Percentiles rank a stretch among this genome's conserved stretches.
phyloP scores from a whole-genome alignment of 2,113 vertebrate species.

The Synchiropus splendidus region DNA sequence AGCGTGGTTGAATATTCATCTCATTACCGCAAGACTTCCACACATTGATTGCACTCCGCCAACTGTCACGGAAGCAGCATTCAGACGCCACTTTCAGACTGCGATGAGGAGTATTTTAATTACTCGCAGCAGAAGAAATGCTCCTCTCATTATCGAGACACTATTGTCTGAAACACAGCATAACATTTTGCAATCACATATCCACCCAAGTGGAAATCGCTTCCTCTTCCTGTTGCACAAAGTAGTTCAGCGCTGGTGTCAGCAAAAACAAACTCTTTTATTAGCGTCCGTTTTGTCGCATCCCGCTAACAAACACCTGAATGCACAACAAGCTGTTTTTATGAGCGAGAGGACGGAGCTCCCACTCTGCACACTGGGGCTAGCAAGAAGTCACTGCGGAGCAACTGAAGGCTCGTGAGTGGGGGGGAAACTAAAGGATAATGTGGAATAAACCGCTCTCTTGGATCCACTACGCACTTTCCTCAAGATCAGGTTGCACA shows the following conservation, averaged over 20 bases:
- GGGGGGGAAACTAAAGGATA: constrained; percentile 1
- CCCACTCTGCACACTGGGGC: constrained; percentile 23
- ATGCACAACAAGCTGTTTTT: constrained; percentile 23
- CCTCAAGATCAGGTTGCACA: constrained; percentile 11
- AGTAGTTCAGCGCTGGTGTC: constrained; percentile 10
- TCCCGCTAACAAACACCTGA: constrained; percentile 25
- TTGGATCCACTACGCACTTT: constrained; percentile 2
- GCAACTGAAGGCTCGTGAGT: constrained; percentile 8
- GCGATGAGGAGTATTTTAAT: constrained; percentile 5
- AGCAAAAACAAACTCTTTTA: constrained; percentile 26
- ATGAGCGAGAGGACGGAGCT: constrained; percentile 17
- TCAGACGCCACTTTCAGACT: constrained; percentile 16
- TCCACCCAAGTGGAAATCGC: not conserved
- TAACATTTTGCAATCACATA: not conserved
- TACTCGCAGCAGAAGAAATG: not conserved
- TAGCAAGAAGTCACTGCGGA: constrained; percentile 15
- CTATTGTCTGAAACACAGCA: not conserved
- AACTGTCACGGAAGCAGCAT: constrained; percentile 12
- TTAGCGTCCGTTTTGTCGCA: constrained; percentile 25
- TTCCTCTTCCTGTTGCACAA: constrained; percentile 3
- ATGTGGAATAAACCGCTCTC: constrained; percentile 25
- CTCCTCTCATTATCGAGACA: constrained; percentile 1
- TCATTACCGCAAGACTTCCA: constrained; percentile 11
- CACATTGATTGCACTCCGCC: constrained; percentile 6
- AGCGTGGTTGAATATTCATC: constrained; percentile 13